Evolutionary conservation across 2,113 vertebrate species (phyloP), one percentile per base, ranked within the genome.

Genomic region (Cepphus grylle): DNA sequence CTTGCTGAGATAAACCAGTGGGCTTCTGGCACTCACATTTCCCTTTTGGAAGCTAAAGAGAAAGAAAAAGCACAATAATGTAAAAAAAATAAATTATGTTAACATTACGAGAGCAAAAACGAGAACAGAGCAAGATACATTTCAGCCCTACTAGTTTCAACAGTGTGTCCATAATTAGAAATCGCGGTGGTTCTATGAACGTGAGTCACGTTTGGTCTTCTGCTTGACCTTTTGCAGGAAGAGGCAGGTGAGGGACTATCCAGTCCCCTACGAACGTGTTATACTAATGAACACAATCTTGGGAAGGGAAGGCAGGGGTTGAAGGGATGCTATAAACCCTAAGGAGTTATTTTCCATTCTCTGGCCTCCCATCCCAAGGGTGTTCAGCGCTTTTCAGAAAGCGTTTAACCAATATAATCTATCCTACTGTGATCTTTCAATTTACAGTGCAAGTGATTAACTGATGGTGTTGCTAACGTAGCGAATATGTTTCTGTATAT

Each of bases 391-490:
- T 69, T 91, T 67, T 65, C 66, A 94, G 65, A 66, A 91, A 67
- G 32, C 12, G 22, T 81, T 81, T 63, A 84, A 47, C 82, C 8
- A 19, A 73, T 61, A 47, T 14, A 67, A 59, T 62, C 52, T 65
- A 67, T 59, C 19, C 69, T 79, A 53, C 63, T 88, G 86, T 83
- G 87, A 76, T 84, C 96, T 95, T 95, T 79, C 82, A 76, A 36
- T 88, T 86, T 88, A 53, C 43, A 43, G 53, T 38, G 86, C 47
- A 67, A 81, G 61, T 30, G 72, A 81, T 67, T 84, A 86, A 88
- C 67, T 86, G 72, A 81, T 45, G 30, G 65, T 81, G 29, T 47
- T 81, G 40, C 36, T 92, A 92, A 69, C 34, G 16, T 40, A 45
- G 74, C 29, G 65, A 86, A 42, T 79, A 71, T 52, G 40, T 69